Evolutionary conservation across 1,140 invertebrate species (phyloP).

Genomic region (Homalodisca vitripennis): DNA sequence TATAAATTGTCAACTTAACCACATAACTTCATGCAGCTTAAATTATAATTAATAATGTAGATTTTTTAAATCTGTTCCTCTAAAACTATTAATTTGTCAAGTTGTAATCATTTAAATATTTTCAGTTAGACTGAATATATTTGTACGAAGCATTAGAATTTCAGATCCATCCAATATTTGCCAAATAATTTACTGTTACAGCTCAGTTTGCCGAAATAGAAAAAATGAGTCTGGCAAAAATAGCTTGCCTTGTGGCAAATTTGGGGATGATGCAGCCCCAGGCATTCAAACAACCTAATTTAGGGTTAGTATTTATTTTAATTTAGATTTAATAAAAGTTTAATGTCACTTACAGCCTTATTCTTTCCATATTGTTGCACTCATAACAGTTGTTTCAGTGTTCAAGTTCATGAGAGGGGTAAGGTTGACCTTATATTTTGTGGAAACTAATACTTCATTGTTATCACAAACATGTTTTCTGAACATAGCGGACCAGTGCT

Average conservation of each 20-base stretch:
- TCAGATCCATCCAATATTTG: neutral
- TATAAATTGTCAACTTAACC: too few relatives aligned
- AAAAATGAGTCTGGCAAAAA: conserved; percentile 6
- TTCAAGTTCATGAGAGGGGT: neutral
- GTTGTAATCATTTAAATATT: neutral
- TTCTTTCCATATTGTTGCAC: too few relatives aligned
- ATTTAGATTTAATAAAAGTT: neutral
- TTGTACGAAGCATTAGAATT: neutral
- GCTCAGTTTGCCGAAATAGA: neutral
- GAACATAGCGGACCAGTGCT: too few relatives aligned
- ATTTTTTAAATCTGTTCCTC: neutral
- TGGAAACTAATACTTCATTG: neutral
- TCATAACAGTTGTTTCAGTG: neutral
- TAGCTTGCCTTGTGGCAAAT: neutral
- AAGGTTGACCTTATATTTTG: neutral
- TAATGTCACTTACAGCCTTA: neutral
- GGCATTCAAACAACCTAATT: conserved; percentile 13
- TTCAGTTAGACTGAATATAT: neutral
- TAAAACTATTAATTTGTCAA: neutral
- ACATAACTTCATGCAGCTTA: neutral
- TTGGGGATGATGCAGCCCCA: neutral
- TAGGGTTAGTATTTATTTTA: neutral
- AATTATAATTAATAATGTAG: neutral
- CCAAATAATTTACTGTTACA: neutral
- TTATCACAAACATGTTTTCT: neutral